Percentiles rank a stretch among this genome's conserved stretches.
Evolutionary conservation across 1,140 invertebrate genomes (phyloP).

Genomic region (Leptinotarsa undecemlineata): DNA sequence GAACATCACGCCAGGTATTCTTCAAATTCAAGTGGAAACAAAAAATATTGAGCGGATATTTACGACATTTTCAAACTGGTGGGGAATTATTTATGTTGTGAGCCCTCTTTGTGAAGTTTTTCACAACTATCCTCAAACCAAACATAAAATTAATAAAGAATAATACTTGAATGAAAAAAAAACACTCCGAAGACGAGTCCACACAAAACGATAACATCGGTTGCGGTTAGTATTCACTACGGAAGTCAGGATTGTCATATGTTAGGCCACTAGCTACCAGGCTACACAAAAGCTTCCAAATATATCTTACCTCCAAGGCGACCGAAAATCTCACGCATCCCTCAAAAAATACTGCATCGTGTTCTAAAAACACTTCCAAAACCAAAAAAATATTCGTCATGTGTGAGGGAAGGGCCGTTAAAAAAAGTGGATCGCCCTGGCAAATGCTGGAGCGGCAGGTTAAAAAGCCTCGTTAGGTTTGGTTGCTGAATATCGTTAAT

Average conservation of each 20-base stretch:
- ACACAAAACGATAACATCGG: not conserved
- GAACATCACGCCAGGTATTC: too few species aligned
- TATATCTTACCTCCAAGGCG: constrained; percentile 49
- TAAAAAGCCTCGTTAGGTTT: constrained; percentile 44
- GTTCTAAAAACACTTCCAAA: constrained; percentile 30
- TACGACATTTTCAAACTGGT: too few species aligned
- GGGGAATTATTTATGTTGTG: too few species aligned
- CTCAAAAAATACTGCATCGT: constrained; percentile 28
- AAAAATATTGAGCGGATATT: too few species aligned
- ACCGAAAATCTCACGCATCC: constrained; percentile 35
- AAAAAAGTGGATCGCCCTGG: constrained; percentile 54
- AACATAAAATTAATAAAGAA: not conserved
- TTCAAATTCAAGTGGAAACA: too few species aligned
- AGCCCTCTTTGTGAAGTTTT: not conserved
- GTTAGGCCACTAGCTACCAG: constrained; percentile 1
- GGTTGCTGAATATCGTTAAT: constrained; percentile 26
- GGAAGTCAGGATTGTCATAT: not conserved
- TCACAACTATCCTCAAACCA: not conserved
- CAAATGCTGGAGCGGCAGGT: constrained; percentile 54
- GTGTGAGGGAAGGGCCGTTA: constrained; percentile 33
- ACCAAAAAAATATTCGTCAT: constrained; percentile 24
- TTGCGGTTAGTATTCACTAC: constrained; percentile 1
- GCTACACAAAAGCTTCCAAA: not conserved
- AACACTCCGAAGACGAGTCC: not conserved
- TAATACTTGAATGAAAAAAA: not conserved